phyloP scores from a whole-genome alignment of 2,797 vertebrate genomes.

The Garrulus glandarius region DNA sequence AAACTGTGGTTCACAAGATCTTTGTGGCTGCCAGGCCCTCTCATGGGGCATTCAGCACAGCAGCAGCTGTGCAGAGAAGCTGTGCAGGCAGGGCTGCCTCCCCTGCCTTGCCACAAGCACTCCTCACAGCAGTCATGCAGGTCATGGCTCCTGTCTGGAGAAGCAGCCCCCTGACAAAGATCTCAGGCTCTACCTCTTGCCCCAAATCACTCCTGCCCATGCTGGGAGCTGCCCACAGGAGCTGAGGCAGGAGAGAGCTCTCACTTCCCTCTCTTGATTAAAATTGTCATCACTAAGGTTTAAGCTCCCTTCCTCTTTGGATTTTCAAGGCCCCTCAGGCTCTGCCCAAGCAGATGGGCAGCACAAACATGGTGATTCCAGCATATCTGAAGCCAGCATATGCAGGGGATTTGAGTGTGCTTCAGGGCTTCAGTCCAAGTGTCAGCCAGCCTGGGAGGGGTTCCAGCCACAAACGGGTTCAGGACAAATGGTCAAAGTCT shows the following conservation, averaged over 20 bases:
- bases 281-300: background rate
- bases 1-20: background rate
- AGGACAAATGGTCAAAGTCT: background rate
- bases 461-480: background rate
- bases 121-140: background rate
- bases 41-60: background rate
- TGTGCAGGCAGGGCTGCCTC: background rate
- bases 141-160: background rate
- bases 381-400: background rate
- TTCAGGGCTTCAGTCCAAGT: background rate
- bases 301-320: background rate
- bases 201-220: background rate
- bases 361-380: background rate
- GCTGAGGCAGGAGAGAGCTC: background rate
- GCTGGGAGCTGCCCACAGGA: background rate
- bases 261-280: background rate
- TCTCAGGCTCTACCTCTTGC: background rate
- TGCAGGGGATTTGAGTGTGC: background rate
- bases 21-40: background rate
- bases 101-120: fast-evolving
- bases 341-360: background rate
- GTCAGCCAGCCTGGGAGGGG: background rate
- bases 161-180: background rate
- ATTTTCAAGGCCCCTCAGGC: background rate
- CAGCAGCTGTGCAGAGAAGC: background rate